These are phyloP conservation scores for Burhinus oedicnemus DNA, from an alignment of 2,113 vertebrate species.

Conservation along the genomic window DNA sequence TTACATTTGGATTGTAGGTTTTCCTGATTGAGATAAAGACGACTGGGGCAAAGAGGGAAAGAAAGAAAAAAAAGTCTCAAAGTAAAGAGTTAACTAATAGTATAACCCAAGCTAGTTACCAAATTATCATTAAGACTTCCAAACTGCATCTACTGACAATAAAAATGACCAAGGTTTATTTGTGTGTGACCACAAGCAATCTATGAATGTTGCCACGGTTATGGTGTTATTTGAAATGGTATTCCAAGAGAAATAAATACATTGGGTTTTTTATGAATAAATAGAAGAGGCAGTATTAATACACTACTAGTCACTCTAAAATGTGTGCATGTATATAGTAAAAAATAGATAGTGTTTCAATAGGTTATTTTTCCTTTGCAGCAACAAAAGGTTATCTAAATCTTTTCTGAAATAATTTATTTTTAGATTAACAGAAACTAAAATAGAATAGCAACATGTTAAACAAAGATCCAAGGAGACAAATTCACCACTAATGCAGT, in stretches of 20 bases:
- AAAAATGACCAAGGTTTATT: background rate
- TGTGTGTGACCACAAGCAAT: background rate
- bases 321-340: background rate
- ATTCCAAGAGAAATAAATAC: background rate
- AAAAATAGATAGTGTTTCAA: background rate
- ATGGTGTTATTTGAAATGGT: background rate
- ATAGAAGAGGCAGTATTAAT: background rate
- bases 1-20: background rate
- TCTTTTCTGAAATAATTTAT: background rate
- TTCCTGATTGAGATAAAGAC: background rate
- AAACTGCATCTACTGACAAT: background rate
- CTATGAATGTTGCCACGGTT: background rate
- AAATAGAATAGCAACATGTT: background rate
- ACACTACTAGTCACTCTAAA: background rate
- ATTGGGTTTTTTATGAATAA: background rate
- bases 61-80: background rate
- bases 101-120: background rate
- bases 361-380: background rate
- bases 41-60: background rate
- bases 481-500: background rate
- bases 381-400: background rate
- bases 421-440: background rate
- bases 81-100: background rate
- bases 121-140: background rate
- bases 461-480: background rate